Conservation (phyloP, 2,888 invertebrate species). For the Troilus luridus region DNA sequence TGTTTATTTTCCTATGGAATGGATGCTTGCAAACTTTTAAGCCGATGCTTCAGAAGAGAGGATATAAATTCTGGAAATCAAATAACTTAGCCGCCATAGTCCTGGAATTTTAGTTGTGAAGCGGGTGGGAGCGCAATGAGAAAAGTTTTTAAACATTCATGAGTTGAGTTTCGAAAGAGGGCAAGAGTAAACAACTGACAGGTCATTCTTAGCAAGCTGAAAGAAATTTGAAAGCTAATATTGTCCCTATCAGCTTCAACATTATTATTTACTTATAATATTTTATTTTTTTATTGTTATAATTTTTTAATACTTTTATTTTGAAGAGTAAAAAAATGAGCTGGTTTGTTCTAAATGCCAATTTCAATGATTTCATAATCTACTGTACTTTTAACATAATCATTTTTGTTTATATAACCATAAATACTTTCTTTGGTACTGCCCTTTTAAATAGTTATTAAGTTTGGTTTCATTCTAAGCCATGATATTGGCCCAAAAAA, state of each 20-base stretch:
- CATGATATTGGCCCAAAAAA: too few species aligned
- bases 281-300: too few species aligned
- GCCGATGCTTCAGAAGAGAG: neutral
- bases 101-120: neutral
- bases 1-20: neutral
- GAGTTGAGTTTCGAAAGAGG: neutral
- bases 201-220: neutral
- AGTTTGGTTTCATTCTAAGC: too few species aligned
- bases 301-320: too few species aligned
- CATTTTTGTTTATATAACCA: too few species aligned
- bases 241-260: neutral
- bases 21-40: neutral
- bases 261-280: too few species aligned
- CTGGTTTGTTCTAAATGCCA: too few species aligned
- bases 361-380: too few species aligned
- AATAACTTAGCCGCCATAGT: neutral
- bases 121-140: neutral
- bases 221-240: neutral
- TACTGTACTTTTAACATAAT: too few species aligned
- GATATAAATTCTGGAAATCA: neutral
- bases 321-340: too few species aligned
- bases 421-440: too few species aligned
- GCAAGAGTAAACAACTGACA: neutral
- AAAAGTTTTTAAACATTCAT: conserved; percentile 41
- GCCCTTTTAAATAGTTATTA: too few species aligned